These are phyloP conservation scores for Pseudochromis fuscus DNA, from an alignment of 2,797 vertebrate species.

Conservation along the genomic window DNA sequence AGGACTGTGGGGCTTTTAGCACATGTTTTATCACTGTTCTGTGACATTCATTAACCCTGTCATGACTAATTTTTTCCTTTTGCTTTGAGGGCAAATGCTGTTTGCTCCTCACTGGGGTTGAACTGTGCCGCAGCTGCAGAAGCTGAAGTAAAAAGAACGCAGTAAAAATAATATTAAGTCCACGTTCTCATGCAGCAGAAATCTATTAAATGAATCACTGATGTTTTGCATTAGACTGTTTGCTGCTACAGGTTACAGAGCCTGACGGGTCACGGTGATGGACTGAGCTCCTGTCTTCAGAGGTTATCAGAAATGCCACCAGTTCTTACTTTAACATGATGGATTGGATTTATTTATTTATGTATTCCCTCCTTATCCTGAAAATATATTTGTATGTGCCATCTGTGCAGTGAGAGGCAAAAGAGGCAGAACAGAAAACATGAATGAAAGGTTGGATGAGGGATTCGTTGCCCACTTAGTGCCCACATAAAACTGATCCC, in stretches of 20 bases:
- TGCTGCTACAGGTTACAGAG: not conserved
- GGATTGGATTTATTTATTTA: no score
- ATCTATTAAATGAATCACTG: not conserved
- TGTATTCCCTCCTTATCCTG: no score
- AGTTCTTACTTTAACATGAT: not conserved
- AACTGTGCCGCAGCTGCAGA: slow-evolving; percentile 18
- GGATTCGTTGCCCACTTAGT: not conserved
- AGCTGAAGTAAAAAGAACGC: slow-evolving; percentile 4
- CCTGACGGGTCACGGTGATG: not conserved
- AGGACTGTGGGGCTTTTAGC: slow-evolving; percentile 18
- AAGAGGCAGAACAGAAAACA: not conserved
- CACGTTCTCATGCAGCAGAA: slow-evolving; percentile 2
- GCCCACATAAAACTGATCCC: not conserved
- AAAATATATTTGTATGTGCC: no score
- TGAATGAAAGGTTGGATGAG: not conserved
- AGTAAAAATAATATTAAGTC: slow-evolving; percentile 2
- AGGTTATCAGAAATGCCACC: not conserved
- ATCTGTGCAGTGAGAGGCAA: not conserved
- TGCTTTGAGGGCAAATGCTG: slow-evolving; percentile 30
- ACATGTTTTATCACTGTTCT: slow-evolving; percentile 34
- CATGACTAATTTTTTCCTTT: slow-evolving; percentile 36
- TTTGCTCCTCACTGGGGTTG: slow-evolving; percentile 12
- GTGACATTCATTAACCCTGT: slow-evolving; percentile 45
- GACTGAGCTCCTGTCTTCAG: not conserved
- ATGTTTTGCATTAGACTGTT: slow-evolving; percentile 1